Evolutionary conservation across 2,888 invertebrate species (phyloP).

Genomic region (Crioceris asparagi): DNA sequence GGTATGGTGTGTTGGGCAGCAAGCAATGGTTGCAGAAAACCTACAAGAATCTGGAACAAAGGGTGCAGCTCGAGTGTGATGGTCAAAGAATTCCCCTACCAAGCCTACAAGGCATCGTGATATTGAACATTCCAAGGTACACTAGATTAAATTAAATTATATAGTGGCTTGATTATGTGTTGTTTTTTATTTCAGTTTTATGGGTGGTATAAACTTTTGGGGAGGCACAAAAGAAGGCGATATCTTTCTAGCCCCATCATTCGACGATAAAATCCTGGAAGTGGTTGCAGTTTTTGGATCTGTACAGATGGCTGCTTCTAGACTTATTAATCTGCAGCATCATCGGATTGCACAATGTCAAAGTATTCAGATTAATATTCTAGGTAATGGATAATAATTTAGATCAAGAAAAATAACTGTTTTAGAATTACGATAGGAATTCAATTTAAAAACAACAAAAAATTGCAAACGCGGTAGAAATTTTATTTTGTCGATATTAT

Average conservation of each 20-base stretch:
- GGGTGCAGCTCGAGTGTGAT: constrained; percentile 92
- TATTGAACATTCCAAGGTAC: constrained; percentile 86
- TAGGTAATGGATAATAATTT: constrained; percentile 47
- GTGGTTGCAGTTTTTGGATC: constrained; percentile 97
- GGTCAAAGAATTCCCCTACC: constrained; percentile 92
- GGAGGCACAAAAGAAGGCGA: constrained; percentile 88
- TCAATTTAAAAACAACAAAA: too few relatives aligned
- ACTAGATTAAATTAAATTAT: too few relatives aligned
- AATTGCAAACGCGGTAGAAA: too few relatives aligned
- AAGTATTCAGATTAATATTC: constrained; percentile 89
- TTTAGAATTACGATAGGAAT: too few relatives aligned
- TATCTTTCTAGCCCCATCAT: constrained; percentile 83
- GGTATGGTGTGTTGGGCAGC: constrained; percentile 76
- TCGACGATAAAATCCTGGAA: constrained; percentile 92
- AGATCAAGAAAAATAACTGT: too few relatives aligned
- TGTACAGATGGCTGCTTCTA: constrained; percentile 94
- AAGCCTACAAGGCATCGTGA: constrained; percentile 91
- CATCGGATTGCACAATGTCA: constrained; percentile 96
- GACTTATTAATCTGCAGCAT: constrained; percentile 89
- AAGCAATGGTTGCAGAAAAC: constrained; percentile 80
- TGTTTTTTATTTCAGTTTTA: constrained; percentile 61
- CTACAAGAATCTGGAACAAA: constrained; percentile 90
- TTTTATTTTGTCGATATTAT: too few relatives aligned
- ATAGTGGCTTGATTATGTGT: too few relatives aligned
- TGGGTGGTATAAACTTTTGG: constrained; percentile 99